Evolutionary conservation across 1,140 invertebrate genomes (phyloP), one percentile per base, ranked within the genome.

Genomic region (Heliconius hewitsoni): DNA sequence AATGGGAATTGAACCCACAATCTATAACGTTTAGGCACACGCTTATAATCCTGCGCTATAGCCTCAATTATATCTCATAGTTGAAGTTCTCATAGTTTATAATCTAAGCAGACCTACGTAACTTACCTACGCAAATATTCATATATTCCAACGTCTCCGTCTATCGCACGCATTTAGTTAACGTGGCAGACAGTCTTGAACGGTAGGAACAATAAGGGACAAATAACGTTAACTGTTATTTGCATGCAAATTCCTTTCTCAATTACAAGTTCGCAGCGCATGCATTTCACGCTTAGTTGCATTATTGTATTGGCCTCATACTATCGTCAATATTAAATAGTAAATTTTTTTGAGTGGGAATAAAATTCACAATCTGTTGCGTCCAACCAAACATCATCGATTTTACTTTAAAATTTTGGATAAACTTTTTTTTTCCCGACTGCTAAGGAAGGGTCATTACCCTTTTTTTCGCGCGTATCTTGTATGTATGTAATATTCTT

Each of bases 181-280:
- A 39, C 30, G 71, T 39, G 8, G 30, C 30, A 71, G 71, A 39
- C 71, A 71, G 71, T 71, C 30, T 39, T 71, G 71, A 71, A 71
- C n/a, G 71, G 71, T 66, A 18, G 23, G n/a, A 72, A 72, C 71
- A 72, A 42, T 72, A 72, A 72, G 71, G 71, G 71, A 42, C 34
- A 42, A 72, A 72, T 72, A 42, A 72, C 23, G 57, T 76, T 70
- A 70, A 76, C 37, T 50, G 37, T 81, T 77, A 77, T 81, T 76
- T 76, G 71, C 75, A 77, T 81, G 52, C 60, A 81, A 74, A 81
- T 81, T 73, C 42, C 37, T 71, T 81, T 57, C 55, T 74, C 74
- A 81, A 81, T 81, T 81, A 76, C 57, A 71, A 70, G 30, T 71
- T 60, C 75, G 57, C 77, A 75, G 71, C 71, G 72, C 27, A 66